phyloP scores from a whole-genome alignment of 1,140 invertebrate genomes.

The Aphis craccivora region DNA sequence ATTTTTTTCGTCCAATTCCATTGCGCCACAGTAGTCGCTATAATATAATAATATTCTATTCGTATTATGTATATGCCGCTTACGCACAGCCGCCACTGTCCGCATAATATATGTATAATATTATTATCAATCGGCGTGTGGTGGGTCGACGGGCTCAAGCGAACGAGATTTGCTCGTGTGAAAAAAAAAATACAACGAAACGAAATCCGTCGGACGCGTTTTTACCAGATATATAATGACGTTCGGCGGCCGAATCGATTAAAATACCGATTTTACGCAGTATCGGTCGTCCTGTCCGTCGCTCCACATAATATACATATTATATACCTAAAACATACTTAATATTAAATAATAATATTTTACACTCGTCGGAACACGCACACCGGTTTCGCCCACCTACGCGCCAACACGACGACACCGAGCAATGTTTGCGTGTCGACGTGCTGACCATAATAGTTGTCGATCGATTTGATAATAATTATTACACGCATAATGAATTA shows the following conservation, averaged over 20 bases:
- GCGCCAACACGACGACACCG: neutral
- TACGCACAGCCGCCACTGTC: neutral
- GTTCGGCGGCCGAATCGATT: slow-evolving; percentile 25
- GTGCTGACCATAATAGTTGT: neutral
- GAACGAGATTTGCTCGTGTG: slow-evolving; percentile 8
- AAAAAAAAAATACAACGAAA: slow-evolving; percentile 7
- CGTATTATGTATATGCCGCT: neutral
- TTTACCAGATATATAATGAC: neutral
- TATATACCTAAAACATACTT: neutral
- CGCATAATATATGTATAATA: neutral
- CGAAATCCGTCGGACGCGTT: neutral
- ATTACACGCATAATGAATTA: neutral
- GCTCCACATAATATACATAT: neutral
- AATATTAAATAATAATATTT: slow-evolving; percentile 4
- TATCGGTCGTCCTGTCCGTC: neutral
- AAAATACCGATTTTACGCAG: slow-evolving; percentile 40
- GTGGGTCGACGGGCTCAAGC: neutral
- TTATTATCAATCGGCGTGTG: neutral
- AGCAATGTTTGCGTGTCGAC: neutral
- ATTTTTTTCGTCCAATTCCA: neutral
- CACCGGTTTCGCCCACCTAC: slow-evolving; percentile 33
- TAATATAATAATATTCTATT: slow-evolving; percentile 2
- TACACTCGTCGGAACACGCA: neutral
- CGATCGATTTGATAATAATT: slow-evolving; percentile 25
- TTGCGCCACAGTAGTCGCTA: neutral